Percentiles rank a stretch among this genome's conserved stretches.
Conservation (phyloP, 2,888 invertebrate genomes). For the Ornithoptera alexandrae region DNA sequence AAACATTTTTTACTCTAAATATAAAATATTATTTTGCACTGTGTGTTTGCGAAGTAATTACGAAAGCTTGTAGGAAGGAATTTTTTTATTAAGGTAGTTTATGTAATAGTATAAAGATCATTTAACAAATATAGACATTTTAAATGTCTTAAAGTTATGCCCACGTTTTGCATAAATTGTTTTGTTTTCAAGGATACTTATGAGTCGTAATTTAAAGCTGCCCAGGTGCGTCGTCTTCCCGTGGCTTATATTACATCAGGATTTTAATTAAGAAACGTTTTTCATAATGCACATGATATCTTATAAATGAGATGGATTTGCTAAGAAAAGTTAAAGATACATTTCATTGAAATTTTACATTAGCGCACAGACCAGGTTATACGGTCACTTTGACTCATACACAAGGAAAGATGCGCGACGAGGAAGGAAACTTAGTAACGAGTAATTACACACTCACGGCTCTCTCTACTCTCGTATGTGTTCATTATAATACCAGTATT, state of each 20-base stretch:
- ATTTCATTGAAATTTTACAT: neutral
- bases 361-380: too few species aligned
- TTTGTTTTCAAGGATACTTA: conserved; percentile 33
- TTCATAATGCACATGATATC: conserved; percentile 47
- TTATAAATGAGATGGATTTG: conserved; percentile 34
- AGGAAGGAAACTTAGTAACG: too few species aligned
- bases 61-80: neutral
- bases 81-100: neutral
- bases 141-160: conserved; percentile 37
- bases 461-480: neutral
- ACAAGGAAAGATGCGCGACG: too few species aligned
- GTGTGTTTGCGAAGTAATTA: neutral
- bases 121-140: conserved; percentile 27
- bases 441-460: too few species aligned
- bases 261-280: conserved; percentile 70
- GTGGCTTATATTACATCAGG: conserved; percentile 64
- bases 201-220: conserved; percentile 56
- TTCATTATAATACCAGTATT: neutral
- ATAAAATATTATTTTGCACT: too few species aligned
- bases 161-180: conserved; percentile 41
- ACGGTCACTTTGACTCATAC: too few species aligned
- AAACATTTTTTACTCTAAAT: too few species aligned
- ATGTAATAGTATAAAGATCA: neutral
- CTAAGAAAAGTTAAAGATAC: neutral
- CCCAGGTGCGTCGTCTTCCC: conserved; percentile 64